Evolutionary conservation across 2,113 vertebrate genomes (phyloP).

Genomic region (Trogon melanurus): DNA sequence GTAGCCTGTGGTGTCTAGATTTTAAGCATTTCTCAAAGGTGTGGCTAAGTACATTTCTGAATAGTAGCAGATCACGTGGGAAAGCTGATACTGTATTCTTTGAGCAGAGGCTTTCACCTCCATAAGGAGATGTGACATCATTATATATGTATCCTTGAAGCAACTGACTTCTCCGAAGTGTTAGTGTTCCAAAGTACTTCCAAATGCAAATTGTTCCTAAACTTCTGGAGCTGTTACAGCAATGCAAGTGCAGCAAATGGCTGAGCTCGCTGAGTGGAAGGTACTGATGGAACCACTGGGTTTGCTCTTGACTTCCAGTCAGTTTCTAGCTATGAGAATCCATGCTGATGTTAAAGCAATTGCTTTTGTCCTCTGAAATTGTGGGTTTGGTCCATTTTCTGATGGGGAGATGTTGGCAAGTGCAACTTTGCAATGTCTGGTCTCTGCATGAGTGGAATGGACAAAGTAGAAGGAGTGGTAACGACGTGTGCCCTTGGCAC

Average conservation of each 20-base stretch:
- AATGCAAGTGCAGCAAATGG: neutral
- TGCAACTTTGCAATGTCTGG: neutral
- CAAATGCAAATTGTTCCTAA: neutral
- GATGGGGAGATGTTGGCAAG: conserved; percentile 41
- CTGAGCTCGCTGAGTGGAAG: neutral
- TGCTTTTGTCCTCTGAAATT: conserved; percentile 60
- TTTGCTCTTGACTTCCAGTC: conserved; percentile 9
- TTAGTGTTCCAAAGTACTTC: neutral
- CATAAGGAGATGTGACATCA: neutral
- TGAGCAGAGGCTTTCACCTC: neutral
- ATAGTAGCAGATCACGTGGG: conserved; percentile 38
- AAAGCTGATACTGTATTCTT: neutral
- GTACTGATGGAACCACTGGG: neutral
- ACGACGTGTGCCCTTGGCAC: neutral
- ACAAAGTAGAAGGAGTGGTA: neutral
- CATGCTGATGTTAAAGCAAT: neutral
- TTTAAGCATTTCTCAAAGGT: neutral
- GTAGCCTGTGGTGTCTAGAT: neutral
- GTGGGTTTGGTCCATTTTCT: conserved; percentile 68
- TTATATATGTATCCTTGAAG: neutral
- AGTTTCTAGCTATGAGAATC: neutral
- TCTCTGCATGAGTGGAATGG: conserved; percentile 34
- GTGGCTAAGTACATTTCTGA: neutral
- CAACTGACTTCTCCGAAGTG: neutral
- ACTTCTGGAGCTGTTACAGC: neutral